A percentile compares a stretch with the other conserved stretches of the same genome.
Evolutionary conservation across 2,888 invertebrate species (phyloP).

Genomic region (Mechanitis messenoides): DNA sequence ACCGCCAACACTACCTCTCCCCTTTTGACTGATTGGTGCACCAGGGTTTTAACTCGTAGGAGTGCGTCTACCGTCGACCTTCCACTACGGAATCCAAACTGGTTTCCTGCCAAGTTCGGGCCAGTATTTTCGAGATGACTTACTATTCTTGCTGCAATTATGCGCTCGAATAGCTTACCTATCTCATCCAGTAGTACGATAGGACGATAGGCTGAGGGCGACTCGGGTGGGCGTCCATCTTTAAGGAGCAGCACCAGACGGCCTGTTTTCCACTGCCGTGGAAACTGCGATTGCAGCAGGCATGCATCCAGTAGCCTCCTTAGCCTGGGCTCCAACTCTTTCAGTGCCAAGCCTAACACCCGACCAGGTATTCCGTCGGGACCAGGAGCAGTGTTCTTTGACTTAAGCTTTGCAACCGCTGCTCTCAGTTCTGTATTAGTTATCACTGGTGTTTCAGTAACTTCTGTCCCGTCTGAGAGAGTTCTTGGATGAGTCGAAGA

Average conservation of each 20-base stretch:
- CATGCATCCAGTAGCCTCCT: conserved; percentile 14
- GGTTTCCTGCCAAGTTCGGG: conserved; percentile 9
- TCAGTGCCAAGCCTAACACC: conserved; percentile 11
- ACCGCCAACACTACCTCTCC: conserved; percentile 29
- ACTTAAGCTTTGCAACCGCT: conserved; percentile 6
- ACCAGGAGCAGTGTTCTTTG: conserved; percentile 19
- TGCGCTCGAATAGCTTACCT: conserved; percentile 28
- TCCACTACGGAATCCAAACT: conserved; percentile 17
- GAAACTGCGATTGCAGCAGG: conserved; percentile 14
- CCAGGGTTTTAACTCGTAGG: conserved; percentile 10
- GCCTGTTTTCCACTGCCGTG: conserved; percentile 16
- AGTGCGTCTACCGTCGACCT: conserved; percentile 21
- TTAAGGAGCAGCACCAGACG: conserved; percentile 24
- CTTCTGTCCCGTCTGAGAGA: no score
- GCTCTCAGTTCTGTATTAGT: neutral
- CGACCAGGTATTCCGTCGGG: conserved; percentile 20
- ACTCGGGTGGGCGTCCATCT: conserved; percentile 13
- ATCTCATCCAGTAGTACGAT: conserved; percentile 27
- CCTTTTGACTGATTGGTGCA: conserved; percentile 13
- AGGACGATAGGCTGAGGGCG: conserved; percentile 25
- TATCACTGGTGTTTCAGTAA: neutral
- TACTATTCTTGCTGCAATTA: conserved; percentile 21
- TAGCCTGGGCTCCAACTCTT: conserved; percentile 11
- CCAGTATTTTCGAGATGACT: conserved; percentile 17
- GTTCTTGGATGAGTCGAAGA: no score